These are phyloP conservation scores for Limulus polyphemus DNA, from an alignment of 2,888 invertebrate species.

Conservation along the genomic window DNA sequence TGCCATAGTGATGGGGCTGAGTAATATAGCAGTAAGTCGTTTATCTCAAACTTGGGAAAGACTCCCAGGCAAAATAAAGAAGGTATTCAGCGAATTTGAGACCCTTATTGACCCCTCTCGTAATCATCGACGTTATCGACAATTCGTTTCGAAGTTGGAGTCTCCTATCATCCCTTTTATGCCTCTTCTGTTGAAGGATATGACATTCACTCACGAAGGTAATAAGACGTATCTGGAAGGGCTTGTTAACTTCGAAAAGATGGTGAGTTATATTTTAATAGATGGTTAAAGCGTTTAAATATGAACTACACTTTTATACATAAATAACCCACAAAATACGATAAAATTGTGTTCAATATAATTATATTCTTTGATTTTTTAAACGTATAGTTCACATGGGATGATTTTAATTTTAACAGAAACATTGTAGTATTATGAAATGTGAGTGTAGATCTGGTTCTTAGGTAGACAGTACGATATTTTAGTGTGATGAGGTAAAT, in stretches of 20 bases:
- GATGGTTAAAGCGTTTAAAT: too few species aligned
- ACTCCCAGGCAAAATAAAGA: constrained; percentile 60
- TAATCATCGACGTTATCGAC: constrained; percentile 58
- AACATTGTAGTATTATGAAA: too few species aligned
- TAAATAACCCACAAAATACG: too few species aligned
- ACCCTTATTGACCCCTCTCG: constrained; percentile 66
- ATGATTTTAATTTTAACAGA: too few species aligned
- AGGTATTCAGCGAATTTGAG: constrained; percentile 66
- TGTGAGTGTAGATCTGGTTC: too few species aligned
- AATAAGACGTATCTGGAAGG: constrained; percentile 68
- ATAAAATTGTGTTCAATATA: too few species aligned
- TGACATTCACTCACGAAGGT: constrained; percentile 72
- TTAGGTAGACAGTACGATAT: too few species aligned
- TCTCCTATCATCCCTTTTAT: constrained; percentile 71
- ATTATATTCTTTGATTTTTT: too few species aligned
- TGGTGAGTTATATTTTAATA: constrained; percentile 40
- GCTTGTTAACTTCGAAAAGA: constrained; percentile 74
- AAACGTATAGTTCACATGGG: too few species aligned
- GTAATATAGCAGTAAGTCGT: constrained; percentile 63
- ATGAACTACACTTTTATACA: too few species aligned
- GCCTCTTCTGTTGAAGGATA: constrained; percentile 62
- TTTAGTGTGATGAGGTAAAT: too few species aligned
- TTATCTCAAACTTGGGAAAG: constrained; percentile 66
- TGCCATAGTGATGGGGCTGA: constrained; percentile 69
- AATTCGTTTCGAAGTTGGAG: constrained; percentile 57